Conservation (phyloP, 1,140 invertebrate genomes). For the Catajapyx aquilonaris region DNA sequence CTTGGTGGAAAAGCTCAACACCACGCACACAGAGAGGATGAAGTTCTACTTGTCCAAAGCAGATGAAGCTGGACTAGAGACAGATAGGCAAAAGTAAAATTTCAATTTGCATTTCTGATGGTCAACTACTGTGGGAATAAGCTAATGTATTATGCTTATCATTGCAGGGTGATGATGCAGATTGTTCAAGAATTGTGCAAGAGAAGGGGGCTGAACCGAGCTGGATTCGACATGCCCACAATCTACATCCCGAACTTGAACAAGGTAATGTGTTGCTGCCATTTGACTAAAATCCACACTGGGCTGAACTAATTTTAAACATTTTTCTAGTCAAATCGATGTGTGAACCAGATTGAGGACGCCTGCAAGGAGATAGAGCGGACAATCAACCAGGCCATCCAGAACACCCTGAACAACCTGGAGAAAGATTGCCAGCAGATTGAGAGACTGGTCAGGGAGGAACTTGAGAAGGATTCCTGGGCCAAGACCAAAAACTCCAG, state of each 20-base stretch:
- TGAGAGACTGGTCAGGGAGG: slow-evolving; percentile 21
- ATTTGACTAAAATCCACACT: slow-evolving; percentile 33
- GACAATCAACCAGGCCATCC: slow-evolving; percentile 35
- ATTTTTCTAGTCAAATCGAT: slow-evolving; percentile 20
- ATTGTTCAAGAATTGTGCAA: slow-evolving; percentile 41
- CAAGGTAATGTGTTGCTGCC: slow-evolving; percentile 33
- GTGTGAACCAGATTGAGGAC: slow-evolving; percentile 37
- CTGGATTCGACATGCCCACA: slow-evolving; percentile 39
- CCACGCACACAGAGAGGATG: slow-evolving; percentile 30
- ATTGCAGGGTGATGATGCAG: slow-evolving; percentile 37
- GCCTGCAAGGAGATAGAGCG: slow-evolving; percentile 33
- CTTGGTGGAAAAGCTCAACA: slow-evolving; percentile 32
- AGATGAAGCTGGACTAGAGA: slow-evolving; percentile 36
- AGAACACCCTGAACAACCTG: slow-evolving; percentile 33
- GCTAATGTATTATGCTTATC: no score
- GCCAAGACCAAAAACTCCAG: slow-evolving; percentile 15
- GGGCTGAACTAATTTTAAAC: slow-evolving; percentile 21
- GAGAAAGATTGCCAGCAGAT: slow-evolving; percentile 32
- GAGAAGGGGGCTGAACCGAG: slow-evolving; percentile 31
- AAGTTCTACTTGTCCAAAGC: slow-evolving; percentile 36
- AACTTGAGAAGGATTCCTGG: slow-evolving; percentile 22
- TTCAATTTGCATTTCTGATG: no score
- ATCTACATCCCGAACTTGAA: slow-evolving; percentile 32
- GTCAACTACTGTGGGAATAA: no score
- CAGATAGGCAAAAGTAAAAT: slow-evolving; percentile 22